Evolutionary conservation across 2,888 invertebrate genomes (phyloP).

Genomic region (Achlya flavicornis): DNA sequence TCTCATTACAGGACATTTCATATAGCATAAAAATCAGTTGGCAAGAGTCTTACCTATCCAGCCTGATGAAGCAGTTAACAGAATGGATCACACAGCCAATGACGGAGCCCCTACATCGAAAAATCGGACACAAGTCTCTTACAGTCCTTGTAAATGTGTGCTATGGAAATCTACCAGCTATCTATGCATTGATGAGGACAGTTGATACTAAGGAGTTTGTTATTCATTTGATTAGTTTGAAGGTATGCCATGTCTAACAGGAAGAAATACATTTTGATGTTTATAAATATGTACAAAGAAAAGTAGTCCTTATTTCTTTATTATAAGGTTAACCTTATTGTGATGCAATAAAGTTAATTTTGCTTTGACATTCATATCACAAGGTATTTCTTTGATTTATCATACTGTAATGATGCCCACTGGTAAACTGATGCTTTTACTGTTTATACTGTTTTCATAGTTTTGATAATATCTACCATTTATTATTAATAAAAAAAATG

Average conservation of each 20-base stretch:
- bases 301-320: too few species aligned
- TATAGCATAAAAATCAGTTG: conserved; percentile 91
- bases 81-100: conserved; percentile 85
- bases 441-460: too few species aligned
- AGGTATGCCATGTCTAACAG: conserved; percentile 72
- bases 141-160: conserved; percentile 91
- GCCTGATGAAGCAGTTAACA: conserved; percentile 87
- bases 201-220: conserved; percentile 88
- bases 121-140: conserved; percentile 81
- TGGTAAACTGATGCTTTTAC: too few species aligned
- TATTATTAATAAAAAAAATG: too few species aligned
- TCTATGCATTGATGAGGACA: conserved; percentile 88
- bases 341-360: too few species aligned
- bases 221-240: conserved; percentile 84
- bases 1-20: conserved; percentile 86
- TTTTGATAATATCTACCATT: too few species aligned
- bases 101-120: conserved; percentile 64
- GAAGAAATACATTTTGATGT: too few species aligned
- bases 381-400: too few species aligned
- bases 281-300: too few species aligned
- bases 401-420: too few species aligned
- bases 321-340: too few species aligned
- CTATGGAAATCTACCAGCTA: conserved; percentile 89
- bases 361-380: too few species aligned
- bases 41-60: conserved; percentile 90